Evolutionary conservation across 2,113 vertebrate genomes (phyloP).

Genomic region (Synodontis membranacea): DNA sequence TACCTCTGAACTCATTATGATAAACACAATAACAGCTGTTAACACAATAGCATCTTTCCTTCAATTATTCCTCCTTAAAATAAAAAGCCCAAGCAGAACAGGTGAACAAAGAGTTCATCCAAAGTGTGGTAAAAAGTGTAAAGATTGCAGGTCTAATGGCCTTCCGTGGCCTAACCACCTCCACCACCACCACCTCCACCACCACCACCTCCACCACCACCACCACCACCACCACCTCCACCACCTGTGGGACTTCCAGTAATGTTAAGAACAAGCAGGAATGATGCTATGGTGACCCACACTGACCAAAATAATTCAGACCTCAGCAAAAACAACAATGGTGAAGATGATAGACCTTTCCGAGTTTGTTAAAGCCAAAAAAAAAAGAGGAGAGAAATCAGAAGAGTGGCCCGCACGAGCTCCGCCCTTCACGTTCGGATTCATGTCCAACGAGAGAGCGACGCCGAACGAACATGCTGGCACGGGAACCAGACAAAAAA

Average conservation of each 20-base stretch:
- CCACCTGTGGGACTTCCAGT: constrained; percentile 66
- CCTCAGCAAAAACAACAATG: constrained; percentile 71
- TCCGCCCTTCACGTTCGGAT: constrained; percentile 69
- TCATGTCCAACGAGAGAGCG: constrained; percentile 68
- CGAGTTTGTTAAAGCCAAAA: constrained; percentile 17
- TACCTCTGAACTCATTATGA: not conserved
- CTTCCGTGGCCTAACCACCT: constrained; percentile 66
- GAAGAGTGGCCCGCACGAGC: constrained; percentile 74
- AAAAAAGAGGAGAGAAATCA: constrained; percentile 47
- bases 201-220: constrained; percentile 62
- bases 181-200: not conserved
- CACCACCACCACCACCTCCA: constrained; percentile 36
- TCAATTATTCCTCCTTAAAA: not conserved
- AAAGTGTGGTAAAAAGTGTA: constrained; percentile 78
- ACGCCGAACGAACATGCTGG: constrained; percentile 75
- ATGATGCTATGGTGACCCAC: constrained; percentile 54
- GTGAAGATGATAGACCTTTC: constrained; percentile 42
- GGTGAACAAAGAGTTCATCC: constrained; percentile 81
- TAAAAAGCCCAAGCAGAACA: constrained; percentile 65
- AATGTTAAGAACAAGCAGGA: constrained; percentile 70
- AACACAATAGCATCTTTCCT: not conserved
- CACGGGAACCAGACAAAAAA: constrained; percentile 69
- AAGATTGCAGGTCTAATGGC: constrained; percentile 75
- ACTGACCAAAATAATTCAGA: constrained; percentile 80
- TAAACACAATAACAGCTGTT: not conserved